phyloP scores from a whole-genome alignment of 2,797 vertebrate species.

The Tachyglossus aculeatus region DNA sequence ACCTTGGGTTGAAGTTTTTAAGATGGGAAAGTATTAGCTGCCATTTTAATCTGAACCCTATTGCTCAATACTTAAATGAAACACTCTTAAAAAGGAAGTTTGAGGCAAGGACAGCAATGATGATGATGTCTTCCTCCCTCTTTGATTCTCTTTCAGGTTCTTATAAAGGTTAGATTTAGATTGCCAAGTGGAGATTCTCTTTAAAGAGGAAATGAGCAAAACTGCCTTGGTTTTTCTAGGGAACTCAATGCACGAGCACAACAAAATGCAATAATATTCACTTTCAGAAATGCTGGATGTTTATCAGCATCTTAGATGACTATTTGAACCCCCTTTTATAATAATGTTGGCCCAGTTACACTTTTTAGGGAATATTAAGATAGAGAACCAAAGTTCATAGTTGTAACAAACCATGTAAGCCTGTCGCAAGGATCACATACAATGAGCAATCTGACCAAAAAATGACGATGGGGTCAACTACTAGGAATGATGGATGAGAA shows the following conservation, averaged over 20 bases:
- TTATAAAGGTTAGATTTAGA: neutral
- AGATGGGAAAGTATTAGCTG: neutral
- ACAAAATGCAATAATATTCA: neutral
- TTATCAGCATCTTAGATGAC: too few relatives aligned
- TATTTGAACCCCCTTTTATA: too few relatives aligned
- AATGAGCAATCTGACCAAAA: too few relatives aligned
- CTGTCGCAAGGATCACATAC: too few relatives aligned
- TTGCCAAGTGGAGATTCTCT: neutral
- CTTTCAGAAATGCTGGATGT: too few relatives aligned
- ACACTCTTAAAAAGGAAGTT: neutral
- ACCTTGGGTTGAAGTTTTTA: neutral
- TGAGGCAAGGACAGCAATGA: neutral
- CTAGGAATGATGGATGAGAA: too few relatives aligned
- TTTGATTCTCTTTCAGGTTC: neutral
- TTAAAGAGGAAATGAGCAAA: neutral
- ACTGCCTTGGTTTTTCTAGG: neutral
- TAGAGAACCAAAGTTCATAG: too few relatives aligned
- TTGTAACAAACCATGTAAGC: too few relatives aligned
- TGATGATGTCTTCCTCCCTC: too few relatives aligned
- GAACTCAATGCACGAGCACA: neutral
- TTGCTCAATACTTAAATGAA: neutral
- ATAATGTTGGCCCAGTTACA: too few relatives aligned
- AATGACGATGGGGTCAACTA: too few relatives aligned
- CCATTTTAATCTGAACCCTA: neutral
- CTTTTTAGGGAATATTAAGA: too few relatives aligned